These are phyloP conservation scores for Drosophila rhopaloa DNA, from an alignment of 1,140 invertebrate species.

Conservation along the genomic window DNA sequence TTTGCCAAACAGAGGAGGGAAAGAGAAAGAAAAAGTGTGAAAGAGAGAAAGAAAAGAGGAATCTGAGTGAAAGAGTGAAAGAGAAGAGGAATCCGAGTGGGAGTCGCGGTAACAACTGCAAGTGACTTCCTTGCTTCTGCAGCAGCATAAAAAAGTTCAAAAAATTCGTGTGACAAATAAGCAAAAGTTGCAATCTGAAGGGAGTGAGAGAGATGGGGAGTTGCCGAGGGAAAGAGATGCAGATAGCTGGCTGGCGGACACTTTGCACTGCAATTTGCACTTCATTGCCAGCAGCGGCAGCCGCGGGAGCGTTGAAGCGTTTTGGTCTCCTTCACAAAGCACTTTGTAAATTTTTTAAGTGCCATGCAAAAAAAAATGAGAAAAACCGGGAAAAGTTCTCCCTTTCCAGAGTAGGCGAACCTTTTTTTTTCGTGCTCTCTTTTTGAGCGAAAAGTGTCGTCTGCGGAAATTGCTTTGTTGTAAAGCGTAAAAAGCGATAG, in stretches of 20 bases:
- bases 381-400: constrained; percentile 15
- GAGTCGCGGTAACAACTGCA: constrained; percentile 58
- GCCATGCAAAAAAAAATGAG: constrained; percentile 59
- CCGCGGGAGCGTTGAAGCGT: constrained; percentile 53
- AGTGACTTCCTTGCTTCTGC: constrained; percentile 58
- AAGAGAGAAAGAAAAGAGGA: background rate
- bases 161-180: constrained; percentile 76
- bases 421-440: constrained; percentile 17
- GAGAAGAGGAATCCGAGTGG: constrained; percentile 1
- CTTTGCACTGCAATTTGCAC: constrained; percentile 79
- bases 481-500: constrained; percentile 56
- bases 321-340: constrained; percentile 72
- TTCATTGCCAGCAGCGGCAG: constrained; percentile 67
- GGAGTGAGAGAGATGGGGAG: background rate
- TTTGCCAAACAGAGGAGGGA: constrained; percentile 52
- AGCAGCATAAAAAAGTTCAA: constrained; percentile 37
- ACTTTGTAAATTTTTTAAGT: constrained; percentile 82
- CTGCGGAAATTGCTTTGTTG: constrained; percentile 65
- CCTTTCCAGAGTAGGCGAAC: constrained; percentile 1
- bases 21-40: background rate
- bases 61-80: background rate
- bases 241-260: constrained; percentile 44
- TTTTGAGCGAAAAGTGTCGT: constrained; percentile 51
- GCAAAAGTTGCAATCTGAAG: constrained; percentile 67
- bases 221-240: background rate